These are phyloP conservation scores for Megalops cyprinoides DNA, from an alignment of 2,797 vertebrate species.

Conservation along the genomic window DNA sequence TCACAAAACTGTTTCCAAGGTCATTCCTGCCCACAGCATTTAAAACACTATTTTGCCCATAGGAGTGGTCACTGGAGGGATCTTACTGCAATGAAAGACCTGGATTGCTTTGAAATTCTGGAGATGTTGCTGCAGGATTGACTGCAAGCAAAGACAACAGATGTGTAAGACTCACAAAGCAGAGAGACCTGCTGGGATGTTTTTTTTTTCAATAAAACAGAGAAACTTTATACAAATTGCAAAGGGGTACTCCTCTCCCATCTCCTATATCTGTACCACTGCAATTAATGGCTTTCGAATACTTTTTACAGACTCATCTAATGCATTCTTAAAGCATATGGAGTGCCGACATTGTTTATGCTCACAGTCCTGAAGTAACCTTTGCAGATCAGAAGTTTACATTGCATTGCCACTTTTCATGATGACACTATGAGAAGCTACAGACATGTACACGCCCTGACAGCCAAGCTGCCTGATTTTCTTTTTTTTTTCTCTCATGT, in stretches of 20 bases:
- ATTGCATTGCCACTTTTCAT: background rate
- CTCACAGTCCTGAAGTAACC: background rate
- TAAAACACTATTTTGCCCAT: background rate
- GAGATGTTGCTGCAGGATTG: background rate
- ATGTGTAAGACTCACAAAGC: background rate
- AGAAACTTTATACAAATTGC: background rate
- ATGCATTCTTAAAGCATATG: constrained; percentile 6
- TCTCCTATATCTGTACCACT: background rate
- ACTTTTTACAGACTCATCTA: background rate
- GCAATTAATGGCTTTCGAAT: background rate
- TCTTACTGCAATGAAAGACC: background rate
- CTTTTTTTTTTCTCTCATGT: background rate
- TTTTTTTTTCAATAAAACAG: background rate
- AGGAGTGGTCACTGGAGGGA: background rate
- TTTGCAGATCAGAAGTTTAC: background rate
- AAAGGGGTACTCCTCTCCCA: background rate
- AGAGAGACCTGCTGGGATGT: constrained; percentile 8
- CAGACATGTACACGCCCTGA: background rate
- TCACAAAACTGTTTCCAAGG: background rate
- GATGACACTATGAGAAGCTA: background rate
- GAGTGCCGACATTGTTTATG: background rate
- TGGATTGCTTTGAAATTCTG: background rate
- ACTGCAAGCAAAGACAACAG: background rate
- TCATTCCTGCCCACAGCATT: background rate
- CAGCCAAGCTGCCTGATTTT: background rate